These are phyloP conservation scores for Zoanthus solanderi DNA, from an alignment of 92 coral and sea anemone genomes.

Conservation along the genomic window DNA sequence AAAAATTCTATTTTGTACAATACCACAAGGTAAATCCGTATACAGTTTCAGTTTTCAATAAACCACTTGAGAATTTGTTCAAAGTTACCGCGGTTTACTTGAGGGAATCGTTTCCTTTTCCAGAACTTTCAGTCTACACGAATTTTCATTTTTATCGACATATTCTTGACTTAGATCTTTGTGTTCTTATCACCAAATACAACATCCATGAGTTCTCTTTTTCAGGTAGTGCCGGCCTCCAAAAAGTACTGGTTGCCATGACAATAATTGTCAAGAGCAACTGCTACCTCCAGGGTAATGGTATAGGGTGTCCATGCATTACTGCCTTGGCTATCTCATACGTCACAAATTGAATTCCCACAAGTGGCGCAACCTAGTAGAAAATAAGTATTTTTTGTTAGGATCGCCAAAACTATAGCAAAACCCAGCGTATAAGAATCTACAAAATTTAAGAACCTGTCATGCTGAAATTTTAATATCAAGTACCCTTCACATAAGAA, in stretches of 20 bases:
- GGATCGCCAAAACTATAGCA: neutral
- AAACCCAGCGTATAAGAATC: neutral
- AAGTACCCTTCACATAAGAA: too few relatives aligned
- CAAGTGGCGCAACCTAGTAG: constrained; percentile 85
- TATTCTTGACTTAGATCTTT: neutral
- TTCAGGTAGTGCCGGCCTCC: neutral
- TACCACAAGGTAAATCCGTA: too few relatives aligned
- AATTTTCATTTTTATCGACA: neutral
- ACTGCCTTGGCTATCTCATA: constrained; percentile 80
- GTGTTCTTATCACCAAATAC: neutral
- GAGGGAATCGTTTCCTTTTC: neutral
- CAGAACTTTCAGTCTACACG: neutral
- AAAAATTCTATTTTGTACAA: too few relatives aligned
- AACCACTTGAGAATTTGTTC: too few relatives aligned
- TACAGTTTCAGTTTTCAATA: too few relatives aligned
- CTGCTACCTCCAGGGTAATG: constrained; percentile 49
- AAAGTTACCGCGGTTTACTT: too few relatives aligned
- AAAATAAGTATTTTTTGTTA: neutral
- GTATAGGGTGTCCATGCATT: constrained; percentile 65
- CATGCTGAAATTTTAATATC: neutral
- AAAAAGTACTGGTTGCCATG: neutral
- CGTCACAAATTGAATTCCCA: constrained; percentile 88
- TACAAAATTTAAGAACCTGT: neutral
- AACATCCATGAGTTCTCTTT: neutral
- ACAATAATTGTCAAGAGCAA: neutral